Conservation (phyloP, 2,113 vertebrate species). For the Calyptomena viridis region DNA sequence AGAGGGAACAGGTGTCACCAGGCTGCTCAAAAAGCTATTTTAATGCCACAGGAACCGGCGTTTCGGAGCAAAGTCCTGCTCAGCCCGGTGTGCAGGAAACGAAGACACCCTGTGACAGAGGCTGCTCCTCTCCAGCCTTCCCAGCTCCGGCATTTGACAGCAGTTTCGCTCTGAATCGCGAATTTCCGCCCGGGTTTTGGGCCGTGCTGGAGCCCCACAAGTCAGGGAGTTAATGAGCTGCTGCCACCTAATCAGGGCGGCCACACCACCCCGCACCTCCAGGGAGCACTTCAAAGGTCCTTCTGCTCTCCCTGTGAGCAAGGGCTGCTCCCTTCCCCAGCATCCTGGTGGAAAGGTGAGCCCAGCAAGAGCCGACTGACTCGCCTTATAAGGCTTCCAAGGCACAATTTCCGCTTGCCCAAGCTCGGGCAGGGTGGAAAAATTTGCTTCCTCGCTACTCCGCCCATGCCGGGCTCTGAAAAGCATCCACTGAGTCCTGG, state of each 20-base stretch:
- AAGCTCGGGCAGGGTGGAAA: constrained; percentile 53
- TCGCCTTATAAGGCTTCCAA: constrained; percentile 27
- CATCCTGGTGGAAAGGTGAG: constrained; percentile 10
- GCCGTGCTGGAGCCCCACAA: background rate
- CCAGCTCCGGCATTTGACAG: background rate
- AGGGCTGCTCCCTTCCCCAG: constrained; percentile 44
- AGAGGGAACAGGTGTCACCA: background rate
- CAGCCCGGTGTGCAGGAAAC: fast-evolving
- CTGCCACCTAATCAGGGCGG: background rate
- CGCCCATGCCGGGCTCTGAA: background rate
- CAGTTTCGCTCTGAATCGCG: constrained; percentile 15
- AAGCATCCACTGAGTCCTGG: background rate
- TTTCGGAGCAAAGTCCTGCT: background rate
- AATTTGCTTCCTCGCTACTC: constrained; percentile 3
- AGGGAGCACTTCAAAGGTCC: constrained; percentile 38
- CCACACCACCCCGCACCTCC: background rate
- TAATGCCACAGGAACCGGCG: background rate
- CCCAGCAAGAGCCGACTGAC: background rate
- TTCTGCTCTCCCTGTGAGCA: background rate
- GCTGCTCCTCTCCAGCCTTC: background rate
- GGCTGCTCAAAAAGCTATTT: background rate
- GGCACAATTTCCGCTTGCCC: constrained; percentile 39
- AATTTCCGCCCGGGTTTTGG: background rate
- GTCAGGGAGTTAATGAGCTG: background rate
- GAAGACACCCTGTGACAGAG: background rate